These are phyloP conservation scores for Melikaiella ostensackeni DNA, from an alignment of 2,888 invertebrate species.

Conservation along the genomic window DNA sequence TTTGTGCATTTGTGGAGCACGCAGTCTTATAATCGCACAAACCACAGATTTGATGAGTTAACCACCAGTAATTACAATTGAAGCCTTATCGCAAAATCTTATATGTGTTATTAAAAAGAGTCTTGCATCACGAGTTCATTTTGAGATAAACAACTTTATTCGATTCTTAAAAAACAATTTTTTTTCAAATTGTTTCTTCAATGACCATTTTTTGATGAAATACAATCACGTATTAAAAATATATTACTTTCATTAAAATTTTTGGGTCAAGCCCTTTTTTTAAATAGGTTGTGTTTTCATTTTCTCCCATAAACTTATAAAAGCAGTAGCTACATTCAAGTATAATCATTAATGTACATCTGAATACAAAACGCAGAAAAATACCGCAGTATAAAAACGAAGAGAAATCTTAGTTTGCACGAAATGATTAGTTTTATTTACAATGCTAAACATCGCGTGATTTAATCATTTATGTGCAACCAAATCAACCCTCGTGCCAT, in stretches of 20 bases:
- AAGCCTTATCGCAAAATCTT: too few relatives aligned
- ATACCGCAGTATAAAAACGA: neutral
- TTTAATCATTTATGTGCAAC: neutral
- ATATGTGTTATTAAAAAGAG: too few relatives aligned
- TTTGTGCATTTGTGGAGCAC: too few relatives aligned
- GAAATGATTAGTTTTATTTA: neutral
- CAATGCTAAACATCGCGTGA: neutral
- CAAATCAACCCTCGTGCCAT: neutral
- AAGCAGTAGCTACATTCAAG: neutral
- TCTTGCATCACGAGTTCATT: too few relatives aligned
- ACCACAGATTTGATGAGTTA: too few relatives aligned
- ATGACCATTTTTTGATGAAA: too few relatives aligned
- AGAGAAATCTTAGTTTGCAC: neutral
- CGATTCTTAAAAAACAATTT: too few relatives aligned
- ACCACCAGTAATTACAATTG: too few relatives aligned
- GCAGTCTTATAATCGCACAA: too few relatives aligned
- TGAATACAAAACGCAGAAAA: neutral
- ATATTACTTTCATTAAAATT: neutral
- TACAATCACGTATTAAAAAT: neutral
- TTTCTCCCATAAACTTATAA: neutral
- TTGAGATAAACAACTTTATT: too few relatives aligned
- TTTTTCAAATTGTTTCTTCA: too few relatives aligned
- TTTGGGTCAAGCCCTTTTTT: neutral
- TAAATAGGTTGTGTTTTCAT: neutral
- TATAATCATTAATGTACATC: neutral